phyloP scores from a whole-genome alignment of 2,113 vertebrate species.

The Jacana jacana region DNA sequence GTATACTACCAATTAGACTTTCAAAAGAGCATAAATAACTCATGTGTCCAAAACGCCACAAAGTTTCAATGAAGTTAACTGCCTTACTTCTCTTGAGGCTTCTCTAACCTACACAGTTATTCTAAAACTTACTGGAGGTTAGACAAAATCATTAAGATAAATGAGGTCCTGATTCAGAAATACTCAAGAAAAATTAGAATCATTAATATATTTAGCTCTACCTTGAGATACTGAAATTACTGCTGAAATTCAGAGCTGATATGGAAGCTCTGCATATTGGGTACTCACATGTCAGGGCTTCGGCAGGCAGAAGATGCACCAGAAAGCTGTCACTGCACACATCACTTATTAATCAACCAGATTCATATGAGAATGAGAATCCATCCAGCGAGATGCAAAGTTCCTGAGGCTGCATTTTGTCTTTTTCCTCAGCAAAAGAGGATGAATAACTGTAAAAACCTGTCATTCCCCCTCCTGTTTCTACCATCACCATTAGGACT shows the following conservation, averaged over 20 bases:
- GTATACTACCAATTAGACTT: conserved; percentile 1
- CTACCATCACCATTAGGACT: background rate
- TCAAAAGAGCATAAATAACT: conserved; percentile 38
- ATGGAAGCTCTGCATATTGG: background rate
- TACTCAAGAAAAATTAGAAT: background rate
- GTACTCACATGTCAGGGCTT: conserved; percentile 32
- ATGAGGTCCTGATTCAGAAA: background rate
- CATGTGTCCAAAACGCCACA: background rate
- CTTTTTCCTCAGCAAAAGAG: conserved; percentile 26
- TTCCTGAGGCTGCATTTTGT: conserved; percentile 52
- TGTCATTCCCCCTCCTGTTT: background rate
- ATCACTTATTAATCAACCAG: background rate
- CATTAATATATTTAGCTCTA: background rate
- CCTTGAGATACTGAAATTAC: background rate
- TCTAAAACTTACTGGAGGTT: background rate
- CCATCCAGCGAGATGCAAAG: background rate
- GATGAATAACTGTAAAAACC: background rate
- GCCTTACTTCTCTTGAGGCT: background rate
- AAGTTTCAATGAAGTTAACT: background rate
- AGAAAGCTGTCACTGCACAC: background rate
- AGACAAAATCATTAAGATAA: background rate
- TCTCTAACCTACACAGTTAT: background rate
- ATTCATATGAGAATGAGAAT: background rate
- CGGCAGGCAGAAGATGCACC: background rate
- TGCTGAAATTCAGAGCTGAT: background rate